phyloP scores from a whole-genome alignment of 2,113 vertebrate genomes.

The Syngnathoides biaculeatus region DNA sequence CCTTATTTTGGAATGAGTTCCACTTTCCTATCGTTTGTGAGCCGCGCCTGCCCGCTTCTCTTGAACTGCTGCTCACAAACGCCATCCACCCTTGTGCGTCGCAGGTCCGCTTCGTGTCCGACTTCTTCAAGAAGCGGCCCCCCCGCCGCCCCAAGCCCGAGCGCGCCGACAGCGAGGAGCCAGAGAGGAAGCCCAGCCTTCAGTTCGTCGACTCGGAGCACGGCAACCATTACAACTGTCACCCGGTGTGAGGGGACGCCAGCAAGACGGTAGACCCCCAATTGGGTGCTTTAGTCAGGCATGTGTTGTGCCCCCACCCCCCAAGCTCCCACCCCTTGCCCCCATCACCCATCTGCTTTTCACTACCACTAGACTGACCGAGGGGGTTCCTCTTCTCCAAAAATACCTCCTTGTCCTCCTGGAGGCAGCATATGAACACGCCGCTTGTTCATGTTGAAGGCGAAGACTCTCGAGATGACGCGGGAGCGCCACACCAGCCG shows the following conservation, averaged over 20 bases:
- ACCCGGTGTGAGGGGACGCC: conserved; percentile 68
- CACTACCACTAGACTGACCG: conserved; percentile 65
- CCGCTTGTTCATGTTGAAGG: neutral
- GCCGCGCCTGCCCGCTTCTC: neutral
- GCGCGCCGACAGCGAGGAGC: conserved; percentile 60
- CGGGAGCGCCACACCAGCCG: neutral
- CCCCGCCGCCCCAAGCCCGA: conserved; percentile 36
- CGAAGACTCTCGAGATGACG: neutral
- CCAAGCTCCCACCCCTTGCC: conserved; percentile 38
- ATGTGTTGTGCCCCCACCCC: neutral
- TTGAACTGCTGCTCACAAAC: neutral
- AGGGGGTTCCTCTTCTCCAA: conserved; percentile 28
- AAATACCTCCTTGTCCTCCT: neutral
- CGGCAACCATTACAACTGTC: conserved; percentile 81
- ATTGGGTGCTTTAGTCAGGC: neutral
- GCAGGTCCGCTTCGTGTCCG: conserved; percentile 83
- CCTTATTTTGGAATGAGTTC: too few species aligned
- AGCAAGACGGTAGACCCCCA: conserved; percentile 15
- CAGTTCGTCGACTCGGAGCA: conserved; percentile 74
- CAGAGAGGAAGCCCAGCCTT: conserved; percentile 78
- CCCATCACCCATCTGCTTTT: conserved; percentile 21
- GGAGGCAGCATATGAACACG: neutral
- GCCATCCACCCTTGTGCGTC: neutral
- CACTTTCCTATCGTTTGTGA: too few species aligned
- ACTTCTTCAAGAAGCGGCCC: conserved; percentile 86